Evolutionary conservation across 2,888 invertebrate genomes (phyloP).

Genomic region (Cryptocheilus praepositus): DNA sequence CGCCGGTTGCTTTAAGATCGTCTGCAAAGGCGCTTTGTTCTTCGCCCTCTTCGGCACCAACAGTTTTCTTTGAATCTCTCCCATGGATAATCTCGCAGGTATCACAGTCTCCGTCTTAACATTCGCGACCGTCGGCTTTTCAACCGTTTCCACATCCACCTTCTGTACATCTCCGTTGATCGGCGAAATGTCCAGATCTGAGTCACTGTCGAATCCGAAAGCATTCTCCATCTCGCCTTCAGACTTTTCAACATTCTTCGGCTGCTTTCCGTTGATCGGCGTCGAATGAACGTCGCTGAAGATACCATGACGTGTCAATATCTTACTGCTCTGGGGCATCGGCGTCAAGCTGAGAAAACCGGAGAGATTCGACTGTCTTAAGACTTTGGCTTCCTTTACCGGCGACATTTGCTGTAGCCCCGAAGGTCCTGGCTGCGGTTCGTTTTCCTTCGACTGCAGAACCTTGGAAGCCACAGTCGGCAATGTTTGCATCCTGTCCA

Average conservation of each 20-base stretch:
- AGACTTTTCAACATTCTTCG: constrained; percentile 23
- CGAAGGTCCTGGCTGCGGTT: constrained; percentile 52
- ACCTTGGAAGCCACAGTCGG: constrained; percentile 10
- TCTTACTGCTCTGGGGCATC: constrained; percentile 57
- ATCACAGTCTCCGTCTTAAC: not conserved
- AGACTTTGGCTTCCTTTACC: constrained; percentile 29
- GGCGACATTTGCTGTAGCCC: constrained; percentile 34
- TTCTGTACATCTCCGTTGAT: not conserved
- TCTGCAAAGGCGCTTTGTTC: not conserved
- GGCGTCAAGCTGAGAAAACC: constrained; percentile 62
- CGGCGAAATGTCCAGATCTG: constrained; percentile 16
- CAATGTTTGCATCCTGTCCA: not conserved
- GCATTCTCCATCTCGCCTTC: constrained; percentile 53
- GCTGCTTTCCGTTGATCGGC: constrained; percentile 41
- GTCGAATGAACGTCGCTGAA: constrained; percentile 57
- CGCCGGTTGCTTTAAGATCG: constrained; percentile 17
- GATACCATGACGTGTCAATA: constrained; percentile 60
- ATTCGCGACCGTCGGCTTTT: not conserved
- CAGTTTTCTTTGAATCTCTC: constrained; percentile 49
- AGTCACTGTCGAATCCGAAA: constrained; percentile 62
- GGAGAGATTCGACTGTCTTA: constrained; percentile 64
- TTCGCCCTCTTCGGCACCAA: constrained; percentile 12
- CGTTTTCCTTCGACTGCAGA: constrained; percentile 23
- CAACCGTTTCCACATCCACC: not conserved
- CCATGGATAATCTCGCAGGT: constrained; percentile 46